These are phyloP conservation scores for Phylloscopus collybita DNA, from an alignment of 2,797 vertebrate species.

Conservation along the genomic window DNA sequence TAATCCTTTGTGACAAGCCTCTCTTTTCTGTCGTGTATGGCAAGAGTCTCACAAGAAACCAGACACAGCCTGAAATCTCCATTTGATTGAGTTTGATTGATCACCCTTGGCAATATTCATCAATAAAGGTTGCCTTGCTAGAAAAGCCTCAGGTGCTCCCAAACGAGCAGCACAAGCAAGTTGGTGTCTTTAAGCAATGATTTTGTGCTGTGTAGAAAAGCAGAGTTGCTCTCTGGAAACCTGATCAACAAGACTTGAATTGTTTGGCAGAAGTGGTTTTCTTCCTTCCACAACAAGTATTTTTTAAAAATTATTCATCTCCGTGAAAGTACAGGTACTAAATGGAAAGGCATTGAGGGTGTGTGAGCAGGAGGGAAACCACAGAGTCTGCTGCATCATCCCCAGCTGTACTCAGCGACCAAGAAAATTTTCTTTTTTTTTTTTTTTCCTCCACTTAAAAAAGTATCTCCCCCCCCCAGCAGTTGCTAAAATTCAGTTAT, in stretches of 20 bases:
- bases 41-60: not conserved
- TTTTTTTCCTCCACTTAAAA: not conserved
- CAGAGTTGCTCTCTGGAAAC: not conserved
- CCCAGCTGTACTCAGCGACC: not conserved
- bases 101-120: not conserved
- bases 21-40: not conserved
- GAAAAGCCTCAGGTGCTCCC: not conserved
- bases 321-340: not conserved
- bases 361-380: not conserved
- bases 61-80: not conserved
- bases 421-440: not conserved
- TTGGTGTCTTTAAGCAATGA: not conserved
- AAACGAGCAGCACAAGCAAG: not conserved
- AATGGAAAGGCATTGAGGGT: not conserved
- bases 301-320: not conserved
- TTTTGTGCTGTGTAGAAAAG: slow-evolving; percentile 1
- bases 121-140: not conserved
- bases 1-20: not conserved
- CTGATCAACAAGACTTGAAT: not conserved
- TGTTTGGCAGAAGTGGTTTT: not conserved
- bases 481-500: not conserved
- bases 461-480: not conserved
- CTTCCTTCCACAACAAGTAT: not conserved
- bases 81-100: not conserved
- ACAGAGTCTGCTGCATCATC: not conserved